Evolutionary conservation across 1,140 invertebrate species (phyloP), one percentile per base, ranked within the genome.

Genomic region (Steinernema feltiae): DNA sequence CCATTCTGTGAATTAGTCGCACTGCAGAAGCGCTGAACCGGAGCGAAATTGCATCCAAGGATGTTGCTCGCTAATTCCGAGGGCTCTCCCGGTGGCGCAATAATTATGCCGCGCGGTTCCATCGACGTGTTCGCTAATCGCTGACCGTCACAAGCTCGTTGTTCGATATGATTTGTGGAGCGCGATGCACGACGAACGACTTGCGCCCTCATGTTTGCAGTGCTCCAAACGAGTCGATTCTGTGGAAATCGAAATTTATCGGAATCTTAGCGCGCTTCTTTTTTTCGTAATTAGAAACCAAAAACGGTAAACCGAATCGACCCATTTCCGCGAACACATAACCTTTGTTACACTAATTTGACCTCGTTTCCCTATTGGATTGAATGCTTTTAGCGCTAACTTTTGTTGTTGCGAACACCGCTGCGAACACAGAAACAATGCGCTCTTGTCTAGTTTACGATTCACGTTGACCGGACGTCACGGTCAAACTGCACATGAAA

Each of bases 101-200:
- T 63, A 12, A 46, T 63, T 63, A 63, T 21, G 12, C 53, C 15
- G 15, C 15, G 24, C 53, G 53, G 3, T 3, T 63, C 53, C 53
- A 63, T 63, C 53, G 53, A 63, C 15, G 53, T 63, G 53, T 63
- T 63, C 53, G 53, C 53, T 63, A 63, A 63, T 63, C 53, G 53
- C 53, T 21, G 53, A 21, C 53, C 24, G 53, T 27, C 53, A 21
- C 7, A 63, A 63, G 24, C 53, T 27, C 53, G 15, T 21, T 63
- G 15, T 27, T 63, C 53, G 15, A 27, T n/a, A 63, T 27, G 53
- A 63, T 63, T 27, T 15, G 53, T 15, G 53, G 53, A 63, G 15
- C 53, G 53, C 53, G 15, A 27, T 27, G 53, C 2, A 63, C n/a
- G n/a, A n/a, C n/a, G n/a, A n/a, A n/a, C n/a, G n/a, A n/a, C n/a